A percentile compares a stretch with the other conserved stretches of the same genome.
These are phyloP conservation scores for Pachypsylla venusta DNA, from an alignment of 1,140 invertebrate genomes.

Conservation along the genomic window DNA sequence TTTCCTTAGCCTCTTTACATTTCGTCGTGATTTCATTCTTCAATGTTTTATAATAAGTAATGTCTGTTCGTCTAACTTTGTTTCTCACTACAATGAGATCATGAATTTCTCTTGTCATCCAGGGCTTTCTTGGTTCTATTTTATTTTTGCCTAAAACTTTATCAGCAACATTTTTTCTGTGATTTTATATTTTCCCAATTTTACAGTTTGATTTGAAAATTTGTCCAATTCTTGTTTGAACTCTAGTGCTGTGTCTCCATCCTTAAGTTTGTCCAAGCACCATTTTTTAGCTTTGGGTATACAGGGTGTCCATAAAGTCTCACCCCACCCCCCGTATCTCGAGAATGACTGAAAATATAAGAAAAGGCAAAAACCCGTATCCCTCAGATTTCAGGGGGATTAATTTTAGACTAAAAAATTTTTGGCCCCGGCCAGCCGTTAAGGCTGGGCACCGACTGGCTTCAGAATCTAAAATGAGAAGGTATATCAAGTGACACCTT, in stretches of 20 bases:
- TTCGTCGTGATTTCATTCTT: conserved; percentile 9
- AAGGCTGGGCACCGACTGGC: no score
- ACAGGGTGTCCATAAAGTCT: no score
- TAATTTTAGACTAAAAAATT: no score
- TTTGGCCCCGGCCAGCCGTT: no score
- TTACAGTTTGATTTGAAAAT: background rate
- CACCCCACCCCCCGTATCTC: no score
- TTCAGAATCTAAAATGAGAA: no score
- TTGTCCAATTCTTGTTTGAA: background rate
- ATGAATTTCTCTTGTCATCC: conserved; percentile 10
- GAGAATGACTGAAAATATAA: no score
- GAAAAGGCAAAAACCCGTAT: no score
- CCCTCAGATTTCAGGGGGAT: no score
- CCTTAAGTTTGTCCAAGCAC: conserved; percentile 15
- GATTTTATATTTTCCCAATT: background rate
- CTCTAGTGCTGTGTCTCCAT: conserved; percentile 6
- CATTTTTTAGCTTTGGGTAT: conserved; percentile 9
- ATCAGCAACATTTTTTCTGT: background rate
- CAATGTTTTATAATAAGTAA: conserved; percentile 8
- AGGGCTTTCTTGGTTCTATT: conserved; percentile 11
- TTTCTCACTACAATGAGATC: conserved; percentile 8
- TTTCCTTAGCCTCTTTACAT: conserved; percentile 6
- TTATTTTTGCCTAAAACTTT: conserved; percentile 7
- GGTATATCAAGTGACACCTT: no score
- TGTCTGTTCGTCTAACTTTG: background rate